A percentile compares a stretch with the other conserved stretches of the same genome.
Evolutionary conservation across 2,888 invertebrate genomes (phyloP).

Genomic region (Macrosoma leucophasiata): DNA sequence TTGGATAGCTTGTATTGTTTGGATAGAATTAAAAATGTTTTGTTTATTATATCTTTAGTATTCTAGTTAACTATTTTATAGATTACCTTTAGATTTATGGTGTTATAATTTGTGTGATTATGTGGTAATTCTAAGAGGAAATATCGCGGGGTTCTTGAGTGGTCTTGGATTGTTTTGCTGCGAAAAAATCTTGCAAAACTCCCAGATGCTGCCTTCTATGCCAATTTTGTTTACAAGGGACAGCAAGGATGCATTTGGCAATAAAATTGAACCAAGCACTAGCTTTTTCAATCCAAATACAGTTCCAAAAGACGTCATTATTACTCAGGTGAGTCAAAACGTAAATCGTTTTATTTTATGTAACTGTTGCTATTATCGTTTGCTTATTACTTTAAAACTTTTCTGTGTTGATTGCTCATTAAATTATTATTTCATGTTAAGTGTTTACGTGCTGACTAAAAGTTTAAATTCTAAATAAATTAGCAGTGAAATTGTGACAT

Average conservation of each 20-base stretch:
- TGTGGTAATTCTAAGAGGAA: slow-evolving; percentile 21
- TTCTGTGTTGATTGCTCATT: no score
- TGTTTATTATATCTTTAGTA: slow-evolving; percentile 29
- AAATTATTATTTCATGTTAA: no score
- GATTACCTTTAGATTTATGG: slow-evolving; percentile 16
- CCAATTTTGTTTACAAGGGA: slow-evolving; percentile 64
- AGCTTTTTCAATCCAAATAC: slow-evolving; percentile 55
- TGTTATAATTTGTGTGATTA: slow-evolving; percentile 32
- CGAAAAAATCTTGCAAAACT: slow-evolving; percentile 36
- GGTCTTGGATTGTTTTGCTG: slow-evolving; percentile 39
- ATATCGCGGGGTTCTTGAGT: slow-evolving; percentile 28
- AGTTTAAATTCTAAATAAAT: no score
- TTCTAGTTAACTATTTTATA: slow-evolving; percentile 11
- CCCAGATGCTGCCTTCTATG: slow-evolving; percentile 73
- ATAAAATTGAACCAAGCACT: slow-evolving; percentile 61
- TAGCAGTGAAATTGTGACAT: no score
- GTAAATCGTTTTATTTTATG: slow-evolving; percentile 27
- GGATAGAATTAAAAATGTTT: slow-evolving; percentile 45
- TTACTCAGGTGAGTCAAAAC: slow-evolving; percentile 51
- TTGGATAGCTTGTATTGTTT: slow-evolving; percentile 43
- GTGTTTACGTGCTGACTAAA: no score
- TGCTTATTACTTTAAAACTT: no score
- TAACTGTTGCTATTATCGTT: no score
- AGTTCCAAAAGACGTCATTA: slow-evolving; percentile 41
- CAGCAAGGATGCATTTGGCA: slow-evolving; percentile 69